Base-by-base conservation (phyloP, 2,797 vertebrate species). In the Setipinna tenuifilis region DNA sequence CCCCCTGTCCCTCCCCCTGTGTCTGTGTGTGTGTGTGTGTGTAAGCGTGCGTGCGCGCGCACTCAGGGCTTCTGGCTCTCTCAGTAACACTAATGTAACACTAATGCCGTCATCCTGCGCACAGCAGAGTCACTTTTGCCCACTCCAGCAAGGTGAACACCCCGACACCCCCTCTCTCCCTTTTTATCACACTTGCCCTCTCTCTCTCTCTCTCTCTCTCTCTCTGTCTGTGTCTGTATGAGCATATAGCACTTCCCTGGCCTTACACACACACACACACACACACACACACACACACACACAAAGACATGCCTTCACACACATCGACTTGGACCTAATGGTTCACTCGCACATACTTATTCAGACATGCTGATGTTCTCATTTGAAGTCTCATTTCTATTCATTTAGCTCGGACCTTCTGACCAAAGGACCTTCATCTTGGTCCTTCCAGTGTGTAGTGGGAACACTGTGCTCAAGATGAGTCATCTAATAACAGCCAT, bases 401-500 rank as follows among this genome's bases (percentile, higher is more conserved):
- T 41, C 1, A 78, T 78, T 78, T 6, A 78, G 2, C 50, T 54
- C 14, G 7, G 50, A 3, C 50, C 50, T 54, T 44, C 3, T 6
- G 9, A n/a, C 19, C 19, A 6, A 6, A 78, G 71, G 17, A 44
- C 41, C 14, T 21, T 41, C 50, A 17, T 31, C 35, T 0, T 78
- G 71, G 31, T 78, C 35, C 31, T 78, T 17, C 17, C 7, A 21
- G 14, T 75, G 17, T 6, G 17, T 31, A 35, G 12, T 75, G 68
- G 21, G 35, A 21, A 78, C 71, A 41, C 71, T 78, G 65, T 71
- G 31, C 35, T 41, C 31, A 19, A 35, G 31, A 44, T 78, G 71
- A 78, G 35, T 78, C 31, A 78, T 78, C 71, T 78, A 21, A 44
- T 78, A 78, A 78, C 71, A 41, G 68, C 17, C 16, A 41, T 78